Evolutionary conservation across 2,113 vertebrate genomes (phyloP).

Genomic region (Steatornis caripensis): DNA sequence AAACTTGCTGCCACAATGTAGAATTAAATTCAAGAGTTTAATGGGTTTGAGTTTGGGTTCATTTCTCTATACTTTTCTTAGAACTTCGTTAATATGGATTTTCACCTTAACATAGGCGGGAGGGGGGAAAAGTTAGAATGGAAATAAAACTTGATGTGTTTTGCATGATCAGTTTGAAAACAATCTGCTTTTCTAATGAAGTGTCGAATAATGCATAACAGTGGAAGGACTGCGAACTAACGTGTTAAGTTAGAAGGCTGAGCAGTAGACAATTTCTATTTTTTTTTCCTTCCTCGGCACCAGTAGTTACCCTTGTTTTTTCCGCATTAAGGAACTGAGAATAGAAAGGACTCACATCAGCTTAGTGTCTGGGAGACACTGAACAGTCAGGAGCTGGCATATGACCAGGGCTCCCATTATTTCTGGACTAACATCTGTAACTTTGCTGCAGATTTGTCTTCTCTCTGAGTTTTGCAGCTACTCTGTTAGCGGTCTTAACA

Average conservation of each 20-base stretch:
- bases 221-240: not conserved
- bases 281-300: not conserved
- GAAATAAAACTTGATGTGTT: not conserved
- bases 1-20: not conserved
- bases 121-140: not conserved
- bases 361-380: not conserved
- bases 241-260: not conserved
- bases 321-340: not conserved
- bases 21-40: constrained; percentile 1
- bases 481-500: not conserved
- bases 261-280: not conserved
- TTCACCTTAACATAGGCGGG: not conserved
- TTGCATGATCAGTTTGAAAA: not conserved
- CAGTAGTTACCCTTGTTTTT: not conserved
- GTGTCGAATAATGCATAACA: not conserved
- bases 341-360: not conserved
- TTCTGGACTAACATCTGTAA: constrained; percentile 12
- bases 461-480: not conserved
- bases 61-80: not conserved
- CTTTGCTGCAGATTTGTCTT: not conserved
- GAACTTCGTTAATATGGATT: not conserved
- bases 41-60: not conserved
- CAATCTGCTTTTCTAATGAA: not conserved
- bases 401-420: not conserved
- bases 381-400: not conserved